Conservation (phyloP, 2,888 invertebrate genomes). For the Autographa pulchrina region DNA sequence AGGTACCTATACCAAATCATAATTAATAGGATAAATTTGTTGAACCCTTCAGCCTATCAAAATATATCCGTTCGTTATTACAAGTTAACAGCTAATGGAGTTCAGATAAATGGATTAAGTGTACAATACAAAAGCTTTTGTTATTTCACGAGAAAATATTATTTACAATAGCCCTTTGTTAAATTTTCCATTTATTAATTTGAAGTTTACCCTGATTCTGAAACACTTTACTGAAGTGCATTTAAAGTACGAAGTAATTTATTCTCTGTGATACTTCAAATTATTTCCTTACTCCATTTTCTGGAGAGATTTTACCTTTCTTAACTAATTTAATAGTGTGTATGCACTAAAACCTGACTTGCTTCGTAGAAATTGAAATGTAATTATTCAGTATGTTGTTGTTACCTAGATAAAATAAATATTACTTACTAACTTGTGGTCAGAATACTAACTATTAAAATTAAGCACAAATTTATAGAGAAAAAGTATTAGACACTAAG, state of each 20-base stretch:
- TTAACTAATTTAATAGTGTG: not conserved
- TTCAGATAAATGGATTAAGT: constrained; percentile 37
- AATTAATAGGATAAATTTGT: not conserved
- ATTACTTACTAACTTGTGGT: no score
- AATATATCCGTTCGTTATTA: constrained; percentile 1
- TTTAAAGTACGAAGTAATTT: not conserved
- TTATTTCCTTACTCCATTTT: not conserved
- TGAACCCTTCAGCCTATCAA: constrained; percentile 2
- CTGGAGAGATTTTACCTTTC: not conserved
- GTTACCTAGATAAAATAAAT: no score
- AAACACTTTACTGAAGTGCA: no score
- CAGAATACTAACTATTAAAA: no score
- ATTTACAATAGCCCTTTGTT: not conserved
- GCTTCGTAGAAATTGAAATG: not conserved
- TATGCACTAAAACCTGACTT: not conserved
- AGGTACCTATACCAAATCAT: not conserved
- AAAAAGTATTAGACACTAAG: no score
- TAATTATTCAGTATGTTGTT: not conserved
- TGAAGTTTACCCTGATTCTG: not conserved
- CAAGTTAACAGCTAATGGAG: constrained; percentile 7
- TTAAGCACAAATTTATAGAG: no score
- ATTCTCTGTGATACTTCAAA: not conserved
- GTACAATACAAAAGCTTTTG: constrained; percentile 27
- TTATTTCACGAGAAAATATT: constrained; percentile 14
- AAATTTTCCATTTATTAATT: not conserved